These are phyloP conservation scores for Sisyra nigra DNA, from an alignment of 2,888 invertebrate species.

Conservation along the genomic window DNA sequence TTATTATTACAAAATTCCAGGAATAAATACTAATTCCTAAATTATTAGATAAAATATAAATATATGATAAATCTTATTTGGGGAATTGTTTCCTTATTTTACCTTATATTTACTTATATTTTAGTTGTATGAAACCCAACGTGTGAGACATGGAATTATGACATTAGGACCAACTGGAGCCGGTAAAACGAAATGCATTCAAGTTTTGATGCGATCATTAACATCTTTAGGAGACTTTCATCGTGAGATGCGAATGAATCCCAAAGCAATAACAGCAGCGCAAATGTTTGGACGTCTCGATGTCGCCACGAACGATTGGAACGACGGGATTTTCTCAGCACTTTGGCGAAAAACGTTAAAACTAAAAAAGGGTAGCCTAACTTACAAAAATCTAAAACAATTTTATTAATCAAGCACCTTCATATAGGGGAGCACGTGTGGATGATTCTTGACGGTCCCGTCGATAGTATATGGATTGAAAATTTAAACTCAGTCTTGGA, in stretches of 20 bases:
- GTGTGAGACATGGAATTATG: conserved; percentile 93
- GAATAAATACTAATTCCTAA: too few species aligned
- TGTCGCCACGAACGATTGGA: conserved; percentile 97
- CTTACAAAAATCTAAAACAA: not conserved
- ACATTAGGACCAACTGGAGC: conserved; percentile 88
- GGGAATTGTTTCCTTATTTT: too few species aligned
- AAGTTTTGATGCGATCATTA: conserved; percentile 78
- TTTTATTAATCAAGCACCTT: too few species aligned
- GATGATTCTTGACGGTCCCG: conserved; percentile 91
- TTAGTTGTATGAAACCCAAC: conserved; percentile 85
- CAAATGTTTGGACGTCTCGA: conserved; percentile 96
- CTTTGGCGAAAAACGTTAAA: conserved; percentile 90
- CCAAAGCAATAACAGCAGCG: conserved; percentile 91
- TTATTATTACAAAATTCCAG: not conserved
- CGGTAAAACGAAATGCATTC: conserved; percentile 86
- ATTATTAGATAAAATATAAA: too few species aligned
- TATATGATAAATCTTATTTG: too few species aligned
- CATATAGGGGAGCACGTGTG: conserved; percentile 77
- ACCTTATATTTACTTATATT: too few species aligned
- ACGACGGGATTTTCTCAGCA: conserved; percentile 94
- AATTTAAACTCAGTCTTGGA: conserved; percentile 94
- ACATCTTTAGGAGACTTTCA: conserved; percentile 73
- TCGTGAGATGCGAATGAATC: conserved; percentile 94
- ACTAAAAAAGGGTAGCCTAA: conserved; percentile 48
- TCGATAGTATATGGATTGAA: conserved; percentile 97